Percentiles rank a stretch among this genome's conserved stretches.
These are phyloP conservation scores for Acleris literana DNA, from an alignment of 2,888 invertebrate species.

Conservation along the genomic window DNA sequence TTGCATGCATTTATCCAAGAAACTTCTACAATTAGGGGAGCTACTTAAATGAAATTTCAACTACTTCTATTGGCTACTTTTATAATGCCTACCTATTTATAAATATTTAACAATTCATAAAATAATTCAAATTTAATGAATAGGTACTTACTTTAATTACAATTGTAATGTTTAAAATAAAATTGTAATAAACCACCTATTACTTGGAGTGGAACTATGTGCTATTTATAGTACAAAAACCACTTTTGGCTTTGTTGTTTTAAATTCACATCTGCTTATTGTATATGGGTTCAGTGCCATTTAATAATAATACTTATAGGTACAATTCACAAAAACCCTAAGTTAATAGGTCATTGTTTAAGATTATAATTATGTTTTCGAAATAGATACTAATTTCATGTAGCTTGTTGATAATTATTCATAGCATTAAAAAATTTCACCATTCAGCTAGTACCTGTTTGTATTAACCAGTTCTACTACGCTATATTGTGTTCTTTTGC, in stretches of 20 bases:
- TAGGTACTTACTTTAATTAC: slow-evolving; percentile 41
- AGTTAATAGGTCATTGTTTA: slow-evolving; percentile 19
- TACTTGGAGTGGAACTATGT: slow-evolving; percentile 24
- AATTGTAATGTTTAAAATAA: slow-evolving; percentile 11
- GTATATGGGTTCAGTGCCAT: slow-evolving; percentile 73
- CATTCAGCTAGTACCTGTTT: slow-evolving; percentile 58
- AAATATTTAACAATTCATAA: slow-evolving; percentile 22
- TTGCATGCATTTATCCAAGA: slow-evolving; percentile 73
- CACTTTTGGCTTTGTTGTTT: not conserved
- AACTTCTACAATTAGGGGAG: slow-evolving; percentile 70
- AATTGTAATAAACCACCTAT: slow-evolving; percentile 11
- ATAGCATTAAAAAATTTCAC: slow-evolving; percentile 54
- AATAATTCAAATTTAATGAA: slow-evolving; percentile 40
- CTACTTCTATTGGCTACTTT: slow-evolving; percentile 73
- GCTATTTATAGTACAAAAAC: slow-evolving; percentile 13
- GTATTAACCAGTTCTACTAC: slow-evolving; percentile 40
- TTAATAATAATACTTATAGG: slow-evolving; percentile 38
- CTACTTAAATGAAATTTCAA: slow-evolving; percentile 60
- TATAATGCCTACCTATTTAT: slow-evolving; percentile 39
- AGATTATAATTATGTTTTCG: slow-evolving; percentile 33
- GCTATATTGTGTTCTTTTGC: slow-evolving; percentile 33
- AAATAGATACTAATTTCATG: slow-evolving; percentile 39
- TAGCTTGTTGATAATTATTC: slow-evolving; percentile 43
- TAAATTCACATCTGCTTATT: slow-evolving; percentile 46
- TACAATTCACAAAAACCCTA: slow-evolving; percentile 36